phyloP scores from a whole-genome alignment of 2,113 vertebrate species.

The Arvicanthis niloticus region DNA sequence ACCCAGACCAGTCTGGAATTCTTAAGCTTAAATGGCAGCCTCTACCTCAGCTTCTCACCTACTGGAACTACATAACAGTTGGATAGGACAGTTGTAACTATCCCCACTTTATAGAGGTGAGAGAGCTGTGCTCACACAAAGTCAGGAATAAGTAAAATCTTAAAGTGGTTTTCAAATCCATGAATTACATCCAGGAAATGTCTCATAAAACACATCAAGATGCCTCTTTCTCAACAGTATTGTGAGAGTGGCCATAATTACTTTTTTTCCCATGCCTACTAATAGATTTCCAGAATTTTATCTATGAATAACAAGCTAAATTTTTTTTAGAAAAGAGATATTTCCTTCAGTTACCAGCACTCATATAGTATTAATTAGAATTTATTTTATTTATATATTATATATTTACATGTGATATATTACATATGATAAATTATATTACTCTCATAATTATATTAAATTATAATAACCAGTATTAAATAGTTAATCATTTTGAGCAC shows the following conservation, averaged over 20 bases:
- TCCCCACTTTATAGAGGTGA: constrained; percentile 43
- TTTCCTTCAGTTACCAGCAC: neutral
- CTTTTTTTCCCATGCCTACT: constrained; percentile 31
- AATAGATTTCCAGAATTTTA: neutral
- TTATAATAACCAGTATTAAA: neutral
- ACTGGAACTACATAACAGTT: neutral
- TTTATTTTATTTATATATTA: neutral
- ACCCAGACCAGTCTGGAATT: neutral
- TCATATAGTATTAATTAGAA: neutral
- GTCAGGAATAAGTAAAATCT: constrained; percentile 29
- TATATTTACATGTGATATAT: neutral
- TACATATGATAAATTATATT: neutral
- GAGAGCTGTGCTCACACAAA: constrained; percentile 3
- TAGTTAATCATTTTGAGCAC: constrained; percentile 2
- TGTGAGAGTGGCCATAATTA: neutral
- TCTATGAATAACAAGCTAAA: constrained; percentile 38
- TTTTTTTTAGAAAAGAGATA: neutral
- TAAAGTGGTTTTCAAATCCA: neutral
- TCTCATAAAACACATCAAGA: neutral
- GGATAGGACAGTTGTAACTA: neutral
- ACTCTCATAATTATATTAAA: neutral
- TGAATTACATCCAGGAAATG: neutral
- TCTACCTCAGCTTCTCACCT: neutral
- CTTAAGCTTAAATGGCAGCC: neutral
- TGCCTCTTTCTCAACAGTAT: neutral